Conservation (phyloP, 2,888 invertebrate species). For the Pterobdella sp. region DNA sequence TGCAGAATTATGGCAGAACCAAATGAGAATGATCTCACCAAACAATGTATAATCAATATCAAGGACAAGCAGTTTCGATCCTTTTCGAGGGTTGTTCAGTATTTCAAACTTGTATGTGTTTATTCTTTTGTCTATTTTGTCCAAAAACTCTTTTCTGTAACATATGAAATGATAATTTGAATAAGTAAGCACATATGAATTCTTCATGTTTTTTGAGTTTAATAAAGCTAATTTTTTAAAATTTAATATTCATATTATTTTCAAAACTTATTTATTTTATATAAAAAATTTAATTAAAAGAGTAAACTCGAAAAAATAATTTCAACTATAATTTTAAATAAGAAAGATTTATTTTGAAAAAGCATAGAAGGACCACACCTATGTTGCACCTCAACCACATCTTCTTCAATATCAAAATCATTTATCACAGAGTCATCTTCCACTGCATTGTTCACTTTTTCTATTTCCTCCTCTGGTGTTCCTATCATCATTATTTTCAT, state of each 20-base stretch:
- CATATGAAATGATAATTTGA: no score
- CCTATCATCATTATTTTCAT: slow-evolving; percentile 96
- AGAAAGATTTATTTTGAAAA: no score
- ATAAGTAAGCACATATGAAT: no score
- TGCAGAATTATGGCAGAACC: no score
- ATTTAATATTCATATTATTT: no score
- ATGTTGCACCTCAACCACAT: slow-evolving; percentile 58
- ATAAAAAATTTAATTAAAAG: no score
- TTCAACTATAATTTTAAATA: no score
- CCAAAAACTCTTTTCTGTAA: slow-evolving; percentile 52
- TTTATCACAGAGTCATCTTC: slow-evolving; percentile 76
- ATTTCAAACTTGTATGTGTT: slow-evolving; percentile 73
- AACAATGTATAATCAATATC: slow-evolving; percentile 95
- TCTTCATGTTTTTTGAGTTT: no score
- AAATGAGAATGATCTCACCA: slow-evolving; percentile 57
- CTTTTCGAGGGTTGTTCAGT: slow-evolving; percentile 70
- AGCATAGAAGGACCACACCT: slow-evolving; percentile 40
- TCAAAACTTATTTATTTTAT: no score
- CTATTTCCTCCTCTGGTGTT: slow-evolving; percentile 73
- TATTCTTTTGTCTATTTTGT: slow-evolving; percentile 65
- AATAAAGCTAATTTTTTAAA: no score
- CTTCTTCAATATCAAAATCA: slow-evolving; percentile 77
- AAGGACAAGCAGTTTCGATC: slow-evolving; percentile 80
- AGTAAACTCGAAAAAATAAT: no score
- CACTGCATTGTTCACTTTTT: slow-evolving; percentile 67